These are phyloP conservation scores for Phymorhynchus buccinoides DNA, from an alignment of 1,140 invertebrate species.

Conservation along the genomic window DNA sequence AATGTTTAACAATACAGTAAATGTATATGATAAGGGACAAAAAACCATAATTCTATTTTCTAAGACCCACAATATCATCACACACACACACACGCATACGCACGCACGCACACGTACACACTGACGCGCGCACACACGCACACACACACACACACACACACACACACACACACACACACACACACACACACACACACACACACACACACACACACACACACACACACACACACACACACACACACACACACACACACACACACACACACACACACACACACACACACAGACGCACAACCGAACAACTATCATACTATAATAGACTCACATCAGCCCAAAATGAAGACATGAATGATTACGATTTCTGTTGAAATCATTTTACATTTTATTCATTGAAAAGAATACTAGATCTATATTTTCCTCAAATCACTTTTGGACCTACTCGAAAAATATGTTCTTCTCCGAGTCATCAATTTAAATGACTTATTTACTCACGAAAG, in stretches of 20 bases:
- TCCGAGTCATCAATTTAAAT: not conserved
- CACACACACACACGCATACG: not conserved
- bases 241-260: not conserved
- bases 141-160: not conserved
- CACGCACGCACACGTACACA: not conserved
- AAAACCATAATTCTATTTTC: not conserved
- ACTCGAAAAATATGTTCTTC: not conserved
- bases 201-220: not conserved
- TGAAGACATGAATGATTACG: not conserved
- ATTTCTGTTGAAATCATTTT: not conserved
- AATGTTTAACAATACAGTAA: not conserved
- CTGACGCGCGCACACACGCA: not conserved
- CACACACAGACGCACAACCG: too few relatives aligned
- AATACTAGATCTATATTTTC: too few relatives aligned
- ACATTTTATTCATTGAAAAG: too few relatives aligned
- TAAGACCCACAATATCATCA: too few relatives aligned
- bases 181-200: not conserved
- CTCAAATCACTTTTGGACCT: too few relatives aligned
- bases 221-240: not conserved
- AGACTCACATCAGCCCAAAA: too few relatives aligned
- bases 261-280: conserved; percentile 7
- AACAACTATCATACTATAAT: too few relatives aligned
- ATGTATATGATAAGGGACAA: not conserved
- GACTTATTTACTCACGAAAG: too few relatives aligned
- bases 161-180: not conserved